Evolutionary conservation across 2,797 vertebrate species (phyloP).

Genomic region (Caiman crocodilus): DNA sequence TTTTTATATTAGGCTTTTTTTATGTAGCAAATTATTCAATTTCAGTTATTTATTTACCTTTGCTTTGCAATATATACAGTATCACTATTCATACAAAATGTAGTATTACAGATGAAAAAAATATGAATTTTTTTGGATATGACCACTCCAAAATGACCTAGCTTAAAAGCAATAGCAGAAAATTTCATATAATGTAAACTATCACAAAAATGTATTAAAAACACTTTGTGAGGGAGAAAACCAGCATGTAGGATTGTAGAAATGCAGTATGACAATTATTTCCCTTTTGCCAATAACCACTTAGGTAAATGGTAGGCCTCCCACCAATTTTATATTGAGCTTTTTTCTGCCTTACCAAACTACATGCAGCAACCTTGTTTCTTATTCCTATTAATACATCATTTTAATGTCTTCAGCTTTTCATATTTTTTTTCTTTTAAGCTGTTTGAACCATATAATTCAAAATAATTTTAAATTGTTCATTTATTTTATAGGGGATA

Average conservation of each 20-base stretch:
- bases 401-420: not conserved
- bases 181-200: not conserved
- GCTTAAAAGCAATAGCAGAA: not conserved
- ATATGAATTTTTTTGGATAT: not conserved
- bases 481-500: conserved; percentile 86
- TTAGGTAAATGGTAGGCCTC: not conserved
- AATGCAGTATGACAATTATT: not conserved
- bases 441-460: not conserved
- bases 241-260: not conserved
- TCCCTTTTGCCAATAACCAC: not conserved
- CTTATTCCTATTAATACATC: not conserved
- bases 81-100: not conserved
- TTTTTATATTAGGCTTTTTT: not conserved
- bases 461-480: not conserved
- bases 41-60: not conserved
- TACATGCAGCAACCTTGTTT: not conserved
- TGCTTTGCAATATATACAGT: not conserved
- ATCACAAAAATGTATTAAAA: not conserved
- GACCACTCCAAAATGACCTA: not conserved
- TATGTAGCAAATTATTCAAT: not conserved
- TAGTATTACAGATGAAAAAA: not conserved
- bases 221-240: not conserved
- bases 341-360: not conserved
- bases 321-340: not conserved
- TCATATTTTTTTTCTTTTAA: not conserved